phyloP scores from a whole-genome alignment of 2,797 vertebrate species.

The Ctenosaura bakeri region DNA sequence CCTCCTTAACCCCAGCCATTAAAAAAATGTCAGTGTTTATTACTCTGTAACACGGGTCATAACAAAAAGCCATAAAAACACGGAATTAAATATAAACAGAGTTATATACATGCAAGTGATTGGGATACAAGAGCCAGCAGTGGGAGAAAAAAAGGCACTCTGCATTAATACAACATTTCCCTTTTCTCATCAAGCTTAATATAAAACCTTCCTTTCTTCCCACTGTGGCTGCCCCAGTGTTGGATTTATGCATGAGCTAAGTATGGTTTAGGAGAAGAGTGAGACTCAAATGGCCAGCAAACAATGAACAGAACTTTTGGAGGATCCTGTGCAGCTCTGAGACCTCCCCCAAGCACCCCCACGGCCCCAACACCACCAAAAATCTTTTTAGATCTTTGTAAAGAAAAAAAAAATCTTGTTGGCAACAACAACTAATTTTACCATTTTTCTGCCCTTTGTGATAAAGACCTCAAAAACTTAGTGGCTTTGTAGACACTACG shows the following conservation, averaged over 20 bases:
- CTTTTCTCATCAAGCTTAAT: neutral
- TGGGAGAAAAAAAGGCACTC: neutral
- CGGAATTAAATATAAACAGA: conserved; percentile 28
- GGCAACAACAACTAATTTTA: no score
- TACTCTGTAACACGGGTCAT: conserved; percentile 34
- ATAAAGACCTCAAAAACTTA: no score
- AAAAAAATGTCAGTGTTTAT: conserved; percentile 44
- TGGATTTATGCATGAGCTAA: no score
- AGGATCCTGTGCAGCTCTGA: neutral
- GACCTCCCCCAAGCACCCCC: no score
- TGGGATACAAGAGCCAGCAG: neutral
- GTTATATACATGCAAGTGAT: neutral
- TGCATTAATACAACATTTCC: neutral
- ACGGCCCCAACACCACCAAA: no score
- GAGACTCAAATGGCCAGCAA: no score
- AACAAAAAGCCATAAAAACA: conserved; percentile 30
- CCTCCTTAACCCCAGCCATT: conserved; percentile 44
- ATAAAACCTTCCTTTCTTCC: neutral
- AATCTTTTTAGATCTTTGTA: no score
- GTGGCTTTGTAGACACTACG: no score
- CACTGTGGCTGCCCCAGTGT: no score
- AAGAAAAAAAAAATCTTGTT: no score
- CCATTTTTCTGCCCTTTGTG: no score
- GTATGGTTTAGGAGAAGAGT: no score
- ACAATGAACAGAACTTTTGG: neutral